Conservation (phyloP, 2,113 vertebrate species). For the Canis aureus region DNA sequence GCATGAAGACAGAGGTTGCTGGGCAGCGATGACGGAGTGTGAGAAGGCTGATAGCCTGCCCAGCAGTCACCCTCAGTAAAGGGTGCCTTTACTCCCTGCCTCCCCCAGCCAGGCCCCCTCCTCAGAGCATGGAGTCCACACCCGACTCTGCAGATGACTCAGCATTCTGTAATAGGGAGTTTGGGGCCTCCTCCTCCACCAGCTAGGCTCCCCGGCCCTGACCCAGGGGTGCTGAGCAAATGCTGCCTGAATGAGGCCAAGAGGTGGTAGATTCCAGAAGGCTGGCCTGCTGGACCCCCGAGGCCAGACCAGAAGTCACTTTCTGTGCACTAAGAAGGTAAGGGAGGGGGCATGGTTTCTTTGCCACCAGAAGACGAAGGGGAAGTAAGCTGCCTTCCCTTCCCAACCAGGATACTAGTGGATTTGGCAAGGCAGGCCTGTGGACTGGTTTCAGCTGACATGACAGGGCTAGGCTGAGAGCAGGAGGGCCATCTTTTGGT, state of each 20-base stretch:
- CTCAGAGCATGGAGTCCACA: not conserved
- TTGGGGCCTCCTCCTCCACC: too few relatives aligned
- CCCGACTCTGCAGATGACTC: not conserved
- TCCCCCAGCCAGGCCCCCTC: not conserved
- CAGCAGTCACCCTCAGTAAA: not conserved
- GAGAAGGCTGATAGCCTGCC: not conserved
- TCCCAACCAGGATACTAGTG: not conserved
- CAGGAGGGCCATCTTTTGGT: not conserved
- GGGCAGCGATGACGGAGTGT: not conserved
- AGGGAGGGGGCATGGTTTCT: not conserved
- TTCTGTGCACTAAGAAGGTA: not conserved
- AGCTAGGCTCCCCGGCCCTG: not conserved
- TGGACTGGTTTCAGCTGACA: not conserved
- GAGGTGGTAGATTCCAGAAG: not conserved
- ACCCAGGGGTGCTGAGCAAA: not conserved
- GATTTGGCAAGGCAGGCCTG: not conserved
- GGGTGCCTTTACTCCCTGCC: not conserved
- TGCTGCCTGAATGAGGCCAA: not conserved
- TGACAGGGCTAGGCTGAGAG: not conserved
- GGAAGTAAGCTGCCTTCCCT: not conserved
- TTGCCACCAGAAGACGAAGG: not conserved
- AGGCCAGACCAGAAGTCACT: not conserved
- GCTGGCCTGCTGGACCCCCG: not conserved
- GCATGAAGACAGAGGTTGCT: not conserved
- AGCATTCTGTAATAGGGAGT: not conserved